phyloP scores from a whole-genome alignment of 2,888 invertebrate species.

The Pseudanteris insignis region DNA sequence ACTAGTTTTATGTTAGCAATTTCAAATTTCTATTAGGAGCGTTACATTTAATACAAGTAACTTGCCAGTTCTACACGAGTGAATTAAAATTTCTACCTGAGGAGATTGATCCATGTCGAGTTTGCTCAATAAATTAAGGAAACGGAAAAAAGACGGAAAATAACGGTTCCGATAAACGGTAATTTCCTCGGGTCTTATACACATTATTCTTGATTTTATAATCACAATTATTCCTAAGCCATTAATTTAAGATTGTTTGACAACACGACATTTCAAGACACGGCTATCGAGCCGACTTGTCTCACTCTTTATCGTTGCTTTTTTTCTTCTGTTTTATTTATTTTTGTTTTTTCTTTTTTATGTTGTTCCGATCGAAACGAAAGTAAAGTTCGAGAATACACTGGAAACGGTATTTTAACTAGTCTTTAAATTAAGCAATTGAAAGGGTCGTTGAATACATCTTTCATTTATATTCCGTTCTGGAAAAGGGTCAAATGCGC shows the following conservation, averaged over 20 bases:
- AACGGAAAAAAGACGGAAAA: too few relatives aligned
- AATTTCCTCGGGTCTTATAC: not conserved
- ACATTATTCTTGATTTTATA: conserved; percentile 10
- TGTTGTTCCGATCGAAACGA: conserved; percentile 22
- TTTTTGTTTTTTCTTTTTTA: not conserved
- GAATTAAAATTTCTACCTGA: too few relatives aligned
- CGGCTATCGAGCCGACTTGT: too few relatives aligned
- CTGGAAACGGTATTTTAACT: conserved; percentile 37
- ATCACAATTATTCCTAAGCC: conserved; percentile 13
- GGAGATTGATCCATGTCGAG: too few relatives aligned
- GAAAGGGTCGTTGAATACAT: conserved; percentile 14
- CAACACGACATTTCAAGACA: conserved; percentile 7
- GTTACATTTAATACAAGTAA: too few relatives aligned
- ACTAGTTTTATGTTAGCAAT: too few relatives aligned
- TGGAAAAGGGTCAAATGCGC: conserved; percentile 5
- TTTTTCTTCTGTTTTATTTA: too few relatives aligned
- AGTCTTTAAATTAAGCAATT: conserved; percentile 28
- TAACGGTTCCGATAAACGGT: conserved; percentile 7
- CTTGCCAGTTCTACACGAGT: too few relatives aligned
- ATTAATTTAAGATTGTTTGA: conserved; percentile 4
- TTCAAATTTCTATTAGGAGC: too few relatives aligned
- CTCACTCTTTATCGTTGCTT: conserved; percentile 7
- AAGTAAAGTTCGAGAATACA: conserved; percentile 29
- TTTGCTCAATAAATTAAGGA: too few relatives aligned
- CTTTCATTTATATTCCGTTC: conserved; percentile 28